Evolutionary conservation across 2,888 invertebrate genomes (phyloP), one percentile per base, ranked within the genome.

Genomic region (Iphiclides podalirius): DNA sequence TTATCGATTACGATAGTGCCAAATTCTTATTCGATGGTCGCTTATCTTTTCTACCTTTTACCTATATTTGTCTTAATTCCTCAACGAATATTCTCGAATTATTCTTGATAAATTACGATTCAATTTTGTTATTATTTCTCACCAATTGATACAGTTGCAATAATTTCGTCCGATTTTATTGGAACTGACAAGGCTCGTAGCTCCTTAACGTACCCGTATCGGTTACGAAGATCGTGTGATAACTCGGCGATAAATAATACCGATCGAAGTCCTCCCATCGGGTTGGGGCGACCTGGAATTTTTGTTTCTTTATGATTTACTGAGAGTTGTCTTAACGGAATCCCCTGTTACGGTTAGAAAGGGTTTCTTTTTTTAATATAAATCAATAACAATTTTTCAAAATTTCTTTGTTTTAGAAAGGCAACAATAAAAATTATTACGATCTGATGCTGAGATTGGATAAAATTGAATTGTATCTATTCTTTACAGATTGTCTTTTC

Each of bases 161-260:
- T 47, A 47, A 47, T n/a, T 35, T 35, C 31, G 17, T 37, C 7
- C 16, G 11, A 17, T 7, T 13, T 31, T 42, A 48, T 48, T 17
- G 12, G 35, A 41, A 41, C 41, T 1, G 12, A 35, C 28, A 6
- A 35, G 41, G 41, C 13, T 26, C 26, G 35, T 40, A 47, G 16
- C 16, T 16, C 31, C 16, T 26, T 37, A 3, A 40, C 16, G 20
- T 4, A 36, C 16, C 41, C 46, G 50, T 63, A 61, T 82, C 82
- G 77, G 80, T 82, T 81, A 83, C 80, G 72, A 73, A 76, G 80
- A 82, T 83, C 72, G 68, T 58, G 52, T 66, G 82, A 82, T 84
- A 82, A 77, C 67, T 64, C 60, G 57, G 61, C 76, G 70, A 80
- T 83, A 82, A 82, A 81, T 85, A 76, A 75, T 79, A 69, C 61